Conservation (phyloP, 2,888 invertebrate genomes). For the Drosophila cognata region DNA sequence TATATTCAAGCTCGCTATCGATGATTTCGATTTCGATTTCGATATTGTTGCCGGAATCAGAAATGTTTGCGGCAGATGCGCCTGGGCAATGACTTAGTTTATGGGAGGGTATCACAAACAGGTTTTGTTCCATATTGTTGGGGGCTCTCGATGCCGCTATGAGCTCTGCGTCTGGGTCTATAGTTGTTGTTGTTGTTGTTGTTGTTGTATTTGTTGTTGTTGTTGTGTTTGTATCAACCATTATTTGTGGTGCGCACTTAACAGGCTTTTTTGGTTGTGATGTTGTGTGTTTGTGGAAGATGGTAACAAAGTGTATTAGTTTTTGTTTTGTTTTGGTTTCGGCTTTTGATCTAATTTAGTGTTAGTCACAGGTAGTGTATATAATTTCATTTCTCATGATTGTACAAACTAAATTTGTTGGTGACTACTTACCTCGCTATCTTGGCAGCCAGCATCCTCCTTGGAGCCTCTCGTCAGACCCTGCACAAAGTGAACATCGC, state of each 20-base stretch:
- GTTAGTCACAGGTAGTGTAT: conserved; percentile 73
- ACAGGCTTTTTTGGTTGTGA: conserved; percentile 52
- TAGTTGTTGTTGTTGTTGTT: conserved; percentile 31
- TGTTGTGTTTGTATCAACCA: conserved; percentile 47
- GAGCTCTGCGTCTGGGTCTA: conserved; percentile 40
- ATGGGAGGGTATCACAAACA: conserved; percentile 76
- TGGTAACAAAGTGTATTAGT: conserved; percentile 79
- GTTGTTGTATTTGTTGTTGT: conserved; percentile 26
- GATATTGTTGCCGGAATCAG: conserved; percentile 59
- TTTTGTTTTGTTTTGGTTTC: conserved; percentile 30
- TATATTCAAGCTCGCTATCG: conserved; percentile 3
- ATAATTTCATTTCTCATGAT: conserved; percentile 1
- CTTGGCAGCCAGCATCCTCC: conserved; percentile 80
- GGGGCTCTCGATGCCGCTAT: conserved; percentile 43
- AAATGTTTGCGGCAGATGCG: conserved; percentile 58
- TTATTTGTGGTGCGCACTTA: conserved; percentile 62
- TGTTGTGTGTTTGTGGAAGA: conserved; percentile 67
- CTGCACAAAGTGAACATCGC: conserved; percentile 85
- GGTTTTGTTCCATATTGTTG: conserved; percentile 68
- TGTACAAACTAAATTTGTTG: background rate
- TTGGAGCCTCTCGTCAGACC: conserved; percentile 77
- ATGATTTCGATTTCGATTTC: conserved; percentile 39
- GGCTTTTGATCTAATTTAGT: conserved; percentile 42
- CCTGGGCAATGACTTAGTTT: conserved; percentile 60
- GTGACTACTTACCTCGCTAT: conserved; percentile 82